phyloP scores from a whole-genome alignment of 1,140 invertebrate species.

The Micrasema minimum region DNA sequence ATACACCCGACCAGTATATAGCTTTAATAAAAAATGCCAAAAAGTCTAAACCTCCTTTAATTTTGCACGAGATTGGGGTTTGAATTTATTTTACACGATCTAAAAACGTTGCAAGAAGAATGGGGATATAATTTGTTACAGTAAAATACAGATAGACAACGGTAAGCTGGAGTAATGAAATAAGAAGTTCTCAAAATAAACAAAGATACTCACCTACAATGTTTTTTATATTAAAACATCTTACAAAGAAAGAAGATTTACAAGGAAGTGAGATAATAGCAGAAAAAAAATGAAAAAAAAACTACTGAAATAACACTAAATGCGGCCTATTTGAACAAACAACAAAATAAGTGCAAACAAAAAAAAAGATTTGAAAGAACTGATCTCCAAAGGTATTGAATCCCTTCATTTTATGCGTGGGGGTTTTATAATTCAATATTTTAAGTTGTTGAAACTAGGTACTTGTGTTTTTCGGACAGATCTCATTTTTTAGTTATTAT shows the following conservation, averaged over 20 bases:
- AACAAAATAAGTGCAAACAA: too few species aligned
- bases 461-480: too few species aligned
- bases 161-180: slow-evolving; percentile 53
- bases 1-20: slow-evolving; percentile 55
- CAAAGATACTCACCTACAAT: slow-evolving; percentile 36
- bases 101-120: slow-evolving; percentile 45
- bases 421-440: too few species aligned
- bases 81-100: slow-evolving; percentile 44
- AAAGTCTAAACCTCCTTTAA: slow-evolving; percentile 19
- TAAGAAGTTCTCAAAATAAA: slow-evolving; percentile 51
- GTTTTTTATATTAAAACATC: slow-evolving; percentile 33
- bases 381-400: too few species aligned
- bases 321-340: too few species aligned
- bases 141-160: slow-evolving; percentile 46
- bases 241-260: neutral
- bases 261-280: neutral
- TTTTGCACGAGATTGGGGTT: slow-evolving; percentile 44
- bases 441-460: too few species aligned
- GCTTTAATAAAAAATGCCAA: slow-evolving; percentile 43
- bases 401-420: too few species aligned
- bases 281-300: too few species aligned
- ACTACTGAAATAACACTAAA: too few species aligned
- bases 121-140: slow-evolving; percentile 54
- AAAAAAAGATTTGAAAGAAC: too few species aligned
- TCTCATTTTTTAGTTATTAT: too few species aligned